Percentiles rank a stretch among this genome's conserved stretches.
Evolutionary conservation across 64 coral and sea anemone species (phyloP).

Genomic region (Pocillopora verrucosa): DNA sequence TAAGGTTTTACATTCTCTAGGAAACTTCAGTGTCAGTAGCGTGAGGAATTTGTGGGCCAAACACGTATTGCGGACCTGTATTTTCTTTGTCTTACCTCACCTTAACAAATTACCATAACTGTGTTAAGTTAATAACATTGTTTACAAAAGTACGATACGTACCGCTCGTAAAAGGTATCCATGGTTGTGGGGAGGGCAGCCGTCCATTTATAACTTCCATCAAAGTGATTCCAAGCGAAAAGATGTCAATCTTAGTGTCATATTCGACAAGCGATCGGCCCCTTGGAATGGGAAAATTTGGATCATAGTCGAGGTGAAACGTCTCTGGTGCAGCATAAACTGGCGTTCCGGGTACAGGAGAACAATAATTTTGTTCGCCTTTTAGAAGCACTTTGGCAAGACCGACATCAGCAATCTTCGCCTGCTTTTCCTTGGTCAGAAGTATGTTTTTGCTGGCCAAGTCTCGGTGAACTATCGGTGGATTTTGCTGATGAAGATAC

Average conservation of each 20-base stretch:
- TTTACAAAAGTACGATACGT: not conserved
- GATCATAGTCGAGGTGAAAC: not conserved
- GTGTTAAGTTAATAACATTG: no score
- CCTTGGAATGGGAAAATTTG: no score
- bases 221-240: constrained; percentile 64
- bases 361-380: not conserved
- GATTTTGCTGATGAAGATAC: constrained; percentile 47
- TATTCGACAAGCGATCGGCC: no score
- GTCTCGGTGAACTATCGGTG: constrained; percentile 71
- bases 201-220: constrained; percentile 58
- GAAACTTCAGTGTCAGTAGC: no score
- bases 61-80: no score
- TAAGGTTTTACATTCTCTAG: no score
- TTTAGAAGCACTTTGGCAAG: constrained; percentile 46
- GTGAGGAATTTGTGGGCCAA: no score
- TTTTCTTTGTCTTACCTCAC: no score
- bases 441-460: constrained; percentile 68
- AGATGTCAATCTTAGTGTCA: constrained; percentile 54
- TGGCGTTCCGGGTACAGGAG: constrained; percentile 37
- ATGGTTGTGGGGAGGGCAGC: not conserved
- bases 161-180: not conserved
- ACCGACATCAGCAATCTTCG: constrained; percentile 72
- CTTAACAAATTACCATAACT: no score
- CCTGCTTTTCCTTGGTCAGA: constrained; percentile 30
- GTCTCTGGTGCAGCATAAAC: constrained; percentile 68